These are phyloP conservation scores for Drosophila leontia DNA, from an alignment of 1,140 invertebrate species.

Conservation along the genomic window DNA sequence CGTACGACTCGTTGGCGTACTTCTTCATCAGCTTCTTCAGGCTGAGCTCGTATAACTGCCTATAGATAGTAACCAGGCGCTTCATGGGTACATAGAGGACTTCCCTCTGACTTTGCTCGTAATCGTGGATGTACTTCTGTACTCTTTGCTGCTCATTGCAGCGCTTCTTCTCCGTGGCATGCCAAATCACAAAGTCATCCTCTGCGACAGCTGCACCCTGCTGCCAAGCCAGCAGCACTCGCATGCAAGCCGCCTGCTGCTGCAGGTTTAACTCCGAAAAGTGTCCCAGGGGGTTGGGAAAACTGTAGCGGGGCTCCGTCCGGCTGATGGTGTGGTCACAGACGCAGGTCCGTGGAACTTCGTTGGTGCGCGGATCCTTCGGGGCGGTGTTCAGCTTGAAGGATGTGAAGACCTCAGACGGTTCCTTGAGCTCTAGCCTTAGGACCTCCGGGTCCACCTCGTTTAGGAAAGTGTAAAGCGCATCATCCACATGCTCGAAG, in stretches of 20 bases:
- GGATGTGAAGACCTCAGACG: slow-evolving; percentile 34
- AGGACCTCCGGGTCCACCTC: slow-evolving; percentile 51
- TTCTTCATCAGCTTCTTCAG: slow-evolving; percentile 11
- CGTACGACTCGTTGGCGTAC: slow-evolving; percentile 27
- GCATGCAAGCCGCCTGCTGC: slow-evolving; percentile 58
- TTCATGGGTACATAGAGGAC: slow-evolving; percentile 53
- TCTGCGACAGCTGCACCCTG: slow-evolving; percentile 4
- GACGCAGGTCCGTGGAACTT: neutral
- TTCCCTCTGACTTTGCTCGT: slow-evolving; percentile 39
- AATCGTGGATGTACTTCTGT: slow-evolving; percentile 48
- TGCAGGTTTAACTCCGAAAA: slow-evolving; percentile 36
- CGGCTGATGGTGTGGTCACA: slow-evolving; percentile 32
- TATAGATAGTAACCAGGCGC: slow-evolving; percentile 35
- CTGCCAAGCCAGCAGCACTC: slow-evolving; percentile 54
- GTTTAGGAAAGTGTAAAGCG: slow-evolving; percentile 53
- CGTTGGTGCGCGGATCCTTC: slow-evolving; percentile 56
- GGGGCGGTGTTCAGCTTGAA: slow-evolving; percentile 12
- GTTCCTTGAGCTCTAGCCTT: slow-evolving; percentile 27
- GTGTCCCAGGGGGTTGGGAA: slow-evolving; percentile 31
- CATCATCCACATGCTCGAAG: slow-evolving; percentile 45
- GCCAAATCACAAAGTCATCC: slow-evolving; percentile 53
- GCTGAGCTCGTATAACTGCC: slow-evolving; percentile 35
- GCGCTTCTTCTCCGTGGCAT: slow-evolving; percentile 45
- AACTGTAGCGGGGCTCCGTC: slow-evolving; percentile 3
- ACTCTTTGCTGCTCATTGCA: slow-evolving; percentile 46